These are phyloP conservation scores for Girardinus metallicus DNA, from an alignment of 2,797 vertebrate genomes.

Conservation along the genomic window DNA sequence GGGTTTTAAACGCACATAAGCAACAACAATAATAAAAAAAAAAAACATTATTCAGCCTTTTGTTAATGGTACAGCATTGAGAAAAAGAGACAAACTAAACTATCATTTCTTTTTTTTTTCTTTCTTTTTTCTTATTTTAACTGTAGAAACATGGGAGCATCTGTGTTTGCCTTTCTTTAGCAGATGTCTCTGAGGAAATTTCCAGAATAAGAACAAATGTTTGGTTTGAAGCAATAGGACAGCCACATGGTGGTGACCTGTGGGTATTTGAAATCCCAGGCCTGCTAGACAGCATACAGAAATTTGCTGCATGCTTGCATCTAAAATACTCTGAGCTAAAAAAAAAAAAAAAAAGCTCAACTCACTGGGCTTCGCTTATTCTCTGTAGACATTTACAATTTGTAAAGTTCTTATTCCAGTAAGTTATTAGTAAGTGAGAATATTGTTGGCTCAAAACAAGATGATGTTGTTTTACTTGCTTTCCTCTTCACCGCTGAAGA, in stretches of 20 bases:
- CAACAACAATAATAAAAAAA: neutral
- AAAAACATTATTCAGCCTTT: neutral
- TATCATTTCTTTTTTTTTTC: neutral
- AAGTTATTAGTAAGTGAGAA: constrained; percentile 26
- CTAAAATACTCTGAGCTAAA: neutral
- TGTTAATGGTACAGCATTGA: neutral
- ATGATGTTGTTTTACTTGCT: constrained; percentile 19
- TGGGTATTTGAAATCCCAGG: constrained; percentile 26
- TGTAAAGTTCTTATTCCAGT: constrained; percentile 14
- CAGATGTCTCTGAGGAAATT: neutral
- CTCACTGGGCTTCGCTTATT: neutral
- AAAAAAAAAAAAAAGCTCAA: neutral
- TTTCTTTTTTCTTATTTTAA: too few relatives aligned
- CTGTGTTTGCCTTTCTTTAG: neutral
- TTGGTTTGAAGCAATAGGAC: neutral
- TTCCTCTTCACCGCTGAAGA: constrained; percentile 27
- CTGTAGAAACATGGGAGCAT: neutral
- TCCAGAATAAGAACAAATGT: constrained; percentile 11
- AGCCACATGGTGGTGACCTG: constrained; percentile 27
- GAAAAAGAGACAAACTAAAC: neutral
- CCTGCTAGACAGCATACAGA: constrained; percentile 8
- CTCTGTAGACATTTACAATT: constrained; percentile 27
- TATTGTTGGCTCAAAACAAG: constrained; percentile 31
- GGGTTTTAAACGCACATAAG: neutral
- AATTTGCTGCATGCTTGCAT: constrained; percentile 3